A percentile compares a stretch with the other conserved stretches of the same genome.
Evolutionary conservation across 1,140 invertebrate genomes (phyloP).

Genomic region (Hycleus cichorii): DNA sequence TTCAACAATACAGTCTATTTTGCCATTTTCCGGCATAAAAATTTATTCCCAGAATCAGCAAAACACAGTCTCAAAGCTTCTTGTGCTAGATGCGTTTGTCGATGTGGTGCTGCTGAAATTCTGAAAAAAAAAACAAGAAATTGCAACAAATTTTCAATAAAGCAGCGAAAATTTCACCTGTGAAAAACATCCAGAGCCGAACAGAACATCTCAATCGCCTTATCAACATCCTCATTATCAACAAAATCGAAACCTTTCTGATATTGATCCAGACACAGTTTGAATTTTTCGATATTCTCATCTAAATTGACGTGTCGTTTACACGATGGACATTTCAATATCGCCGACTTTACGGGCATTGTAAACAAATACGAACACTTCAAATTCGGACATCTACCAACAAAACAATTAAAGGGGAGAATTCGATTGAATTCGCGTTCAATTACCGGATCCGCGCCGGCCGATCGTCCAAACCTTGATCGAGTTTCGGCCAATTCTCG

Average conservation of each 20-base stretch:
- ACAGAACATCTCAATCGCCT: conserved; percentile 46
- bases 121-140: conserved; percentile 21
- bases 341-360: conserved; percentile 38
- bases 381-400: conserved; percentile 50
- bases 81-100: conserved; percentile 53
- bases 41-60: conserved; percentile 27
- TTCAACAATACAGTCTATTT: not conserved
- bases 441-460: conserved; percentile 23
- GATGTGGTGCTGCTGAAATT: conserved; percentile 50
- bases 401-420: not conserved
- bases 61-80: conserved; percentile 51
- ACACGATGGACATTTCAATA: conserved; percentile 47
- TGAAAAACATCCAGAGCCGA: conserved; percentile 41
- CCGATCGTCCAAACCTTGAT: conserved; percentile 39
- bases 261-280: conserved; percentile 48
- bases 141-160: not conserved
- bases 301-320: conserved; percentile 48
- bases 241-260: conserved; percentile 42
- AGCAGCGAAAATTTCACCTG: conserved; percentile 17
- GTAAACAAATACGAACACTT: conserved; percentile 48
- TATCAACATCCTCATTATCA: conserved; percentile 42
- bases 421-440: conserved; percentile 1
- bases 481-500: conserved; percentile 68
- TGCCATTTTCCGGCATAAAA: not conserved
- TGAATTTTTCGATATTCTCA: conserved; percentile 41